Conservation (phyloP, 92 coral and sea anemone species). For the Palythoa grandis region DNA sequence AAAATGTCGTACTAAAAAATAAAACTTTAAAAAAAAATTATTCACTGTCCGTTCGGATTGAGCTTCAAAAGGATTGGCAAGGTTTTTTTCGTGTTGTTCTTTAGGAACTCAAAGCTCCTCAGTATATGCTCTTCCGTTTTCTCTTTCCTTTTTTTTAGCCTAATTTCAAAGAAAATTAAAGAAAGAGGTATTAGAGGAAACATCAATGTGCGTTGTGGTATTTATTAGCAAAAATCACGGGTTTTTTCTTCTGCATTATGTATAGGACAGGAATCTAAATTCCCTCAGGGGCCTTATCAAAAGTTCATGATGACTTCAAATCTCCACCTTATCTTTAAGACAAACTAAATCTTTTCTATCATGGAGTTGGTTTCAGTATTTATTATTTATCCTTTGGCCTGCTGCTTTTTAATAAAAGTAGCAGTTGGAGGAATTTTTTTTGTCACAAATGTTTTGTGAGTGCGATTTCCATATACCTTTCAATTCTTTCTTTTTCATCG, state of each 20-base stretch:
- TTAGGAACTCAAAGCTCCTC: no score
- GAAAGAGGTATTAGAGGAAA: neutral
- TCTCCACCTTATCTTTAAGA: neutral
- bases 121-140: no score
- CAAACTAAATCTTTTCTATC: neutral
- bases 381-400: neutral
- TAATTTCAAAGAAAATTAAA: no score
- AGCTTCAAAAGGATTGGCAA: no score
- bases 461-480: neutral
- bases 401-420: conserved; percentile 30
- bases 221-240: neutral
- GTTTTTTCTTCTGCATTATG: neutral
- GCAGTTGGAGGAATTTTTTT: neutral
- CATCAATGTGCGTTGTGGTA: neutral
- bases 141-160: no score
- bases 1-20: neutral
- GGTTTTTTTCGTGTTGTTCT: no score
- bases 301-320: conserved; percentile 16
- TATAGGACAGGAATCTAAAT: neutral
- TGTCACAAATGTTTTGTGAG: neutral
- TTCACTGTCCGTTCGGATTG: no score
- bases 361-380: neutral
- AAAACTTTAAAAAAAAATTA: neutral
- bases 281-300: conserved; percentile 23
- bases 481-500: neutral